These are phyloP conservation scores for Clanis bilineata DNA, from an alignment of 2,888 invertebrate genomes.

Conservation along the genomic window DNA sequence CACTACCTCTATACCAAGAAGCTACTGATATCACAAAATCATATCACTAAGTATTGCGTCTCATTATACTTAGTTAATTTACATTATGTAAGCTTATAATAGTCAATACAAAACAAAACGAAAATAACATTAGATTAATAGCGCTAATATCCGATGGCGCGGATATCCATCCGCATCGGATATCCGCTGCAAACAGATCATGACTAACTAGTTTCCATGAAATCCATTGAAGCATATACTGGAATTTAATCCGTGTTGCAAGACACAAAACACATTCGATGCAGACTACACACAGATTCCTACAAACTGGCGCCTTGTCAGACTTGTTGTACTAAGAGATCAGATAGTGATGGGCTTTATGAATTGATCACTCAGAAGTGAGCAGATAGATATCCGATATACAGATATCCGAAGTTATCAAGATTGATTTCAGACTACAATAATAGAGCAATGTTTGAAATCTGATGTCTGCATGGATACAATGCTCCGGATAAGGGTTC, in stretches of 20 bases:
- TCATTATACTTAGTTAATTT: no score
- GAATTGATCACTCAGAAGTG: no score
- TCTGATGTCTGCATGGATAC: no score
- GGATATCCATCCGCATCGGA: not conserved
- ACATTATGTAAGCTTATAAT: no score
- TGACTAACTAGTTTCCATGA: not conserved
- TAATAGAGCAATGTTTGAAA: no score
- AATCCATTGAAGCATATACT: not conserved
- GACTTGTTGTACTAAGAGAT: not conserved
- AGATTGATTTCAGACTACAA: not conserved
- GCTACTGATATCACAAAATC: no score
- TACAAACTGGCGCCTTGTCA: not conserved
- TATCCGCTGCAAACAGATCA: not conserved
- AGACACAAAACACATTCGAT: not conserved
- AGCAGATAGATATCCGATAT: not conserved
- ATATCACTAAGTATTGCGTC: no score
- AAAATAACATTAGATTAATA: not conserved
- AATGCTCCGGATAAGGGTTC: no score
- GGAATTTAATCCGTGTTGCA: not conserved
- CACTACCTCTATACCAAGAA: no score
- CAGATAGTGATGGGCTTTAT: not conserved
- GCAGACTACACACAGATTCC: not conserved
- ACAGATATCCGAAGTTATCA: not conserved
- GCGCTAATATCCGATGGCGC: not conserved
- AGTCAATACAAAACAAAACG: not conserved